Evolutionary conservation across 2,797 vertebrate species (phyloP).

Genomic region (Tapirus indicus): DNA sequence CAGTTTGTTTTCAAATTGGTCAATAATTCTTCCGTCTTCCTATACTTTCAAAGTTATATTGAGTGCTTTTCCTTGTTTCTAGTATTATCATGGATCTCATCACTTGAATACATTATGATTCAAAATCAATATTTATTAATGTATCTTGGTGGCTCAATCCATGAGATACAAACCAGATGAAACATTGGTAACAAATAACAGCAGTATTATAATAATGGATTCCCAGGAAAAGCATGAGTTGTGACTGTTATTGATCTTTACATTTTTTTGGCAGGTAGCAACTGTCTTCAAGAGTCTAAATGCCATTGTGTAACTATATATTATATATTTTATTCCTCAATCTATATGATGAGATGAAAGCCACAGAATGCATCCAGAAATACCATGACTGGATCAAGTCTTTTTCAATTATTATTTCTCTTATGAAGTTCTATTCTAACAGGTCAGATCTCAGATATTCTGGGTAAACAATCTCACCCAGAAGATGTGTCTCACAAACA

Average conservation of each 20-base stretch:
- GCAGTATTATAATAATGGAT: not conserved
- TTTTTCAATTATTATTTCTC: not conserved
- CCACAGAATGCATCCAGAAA: not conserved
- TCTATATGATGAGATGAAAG: not conserved
- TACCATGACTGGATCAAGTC: not conserved
- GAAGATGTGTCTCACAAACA: not conserved
- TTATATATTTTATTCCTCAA: not conserved
- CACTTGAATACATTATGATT: not conserved
- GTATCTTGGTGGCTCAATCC: not conserved
- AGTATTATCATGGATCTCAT: not conserved
- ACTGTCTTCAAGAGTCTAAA: not conserved
- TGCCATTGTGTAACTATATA: not conserved
- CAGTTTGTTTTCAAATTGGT: not conserved
- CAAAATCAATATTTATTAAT: not conserved
- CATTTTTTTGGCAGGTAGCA: not conserved
- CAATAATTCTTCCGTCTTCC: not conserved
- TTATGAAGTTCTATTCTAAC: not conserved
- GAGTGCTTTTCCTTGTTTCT: slow-evolving; percentile 1
- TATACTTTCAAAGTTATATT: not conserved
- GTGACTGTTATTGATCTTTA: not conserved
- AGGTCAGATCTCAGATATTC: not conserved
- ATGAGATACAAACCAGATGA: not conserved
- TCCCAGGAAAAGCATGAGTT: not conserved
- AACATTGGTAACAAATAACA: not conserved
- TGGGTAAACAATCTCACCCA: not conserved